These are phyloP conservation scores for Cryptotis parvus DNA, from an alignment of 2,113 vertebrate species.

Conservation along the genomic window DNA sequence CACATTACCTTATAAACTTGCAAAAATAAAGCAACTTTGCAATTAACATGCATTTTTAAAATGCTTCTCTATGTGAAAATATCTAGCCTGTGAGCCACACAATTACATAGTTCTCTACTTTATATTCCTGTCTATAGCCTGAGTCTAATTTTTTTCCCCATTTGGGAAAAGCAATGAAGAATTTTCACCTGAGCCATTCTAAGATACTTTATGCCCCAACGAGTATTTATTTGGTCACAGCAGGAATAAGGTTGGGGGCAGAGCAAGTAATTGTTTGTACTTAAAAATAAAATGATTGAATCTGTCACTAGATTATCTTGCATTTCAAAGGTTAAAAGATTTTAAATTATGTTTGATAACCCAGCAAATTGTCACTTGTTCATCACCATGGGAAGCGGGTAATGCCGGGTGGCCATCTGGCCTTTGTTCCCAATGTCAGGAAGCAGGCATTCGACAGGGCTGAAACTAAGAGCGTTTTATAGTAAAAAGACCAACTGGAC, in stretches of 20 bases:
- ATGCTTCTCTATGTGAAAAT: neutral
- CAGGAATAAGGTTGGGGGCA: neutral
- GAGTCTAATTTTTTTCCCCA: neutral
- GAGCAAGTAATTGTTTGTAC: neutral
- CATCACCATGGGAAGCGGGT: slow-evolving; percentile 76
- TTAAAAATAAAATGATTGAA: slow-evolving; percentile 51
- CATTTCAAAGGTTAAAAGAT: slow-evolving; percentile 82
- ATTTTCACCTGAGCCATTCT: neutral
- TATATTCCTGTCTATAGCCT: neutral
- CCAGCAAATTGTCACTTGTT: slow-evolving; percentile 85
- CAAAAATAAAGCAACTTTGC: neutral
- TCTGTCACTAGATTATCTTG: slow-evolving; percentile 44
- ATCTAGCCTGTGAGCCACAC: neutral
- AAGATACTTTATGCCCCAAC: neutral
- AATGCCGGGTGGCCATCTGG: slow-evolving; percentile 84
- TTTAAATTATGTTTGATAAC: slow-evolving; percentile 84
- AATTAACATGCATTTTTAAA: neutral
- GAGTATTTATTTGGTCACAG: neutral
- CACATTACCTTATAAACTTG: neutral
- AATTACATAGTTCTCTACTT: neutral
- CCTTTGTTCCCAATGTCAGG: slow-evolving; percentile 79
- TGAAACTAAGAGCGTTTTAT: slow-evolving; percentile 70
- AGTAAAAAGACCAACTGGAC: slow-evolving; percentile 80
- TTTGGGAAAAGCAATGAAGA: neutral
- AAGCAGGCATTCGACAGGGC: slow-evolving; percentile 77